These are phyloP conservation scores for Neocrepidodera transversa DNA, from an alignment of 2,888 invertebrate genomes.

Conservation along the genomic window DNA sequence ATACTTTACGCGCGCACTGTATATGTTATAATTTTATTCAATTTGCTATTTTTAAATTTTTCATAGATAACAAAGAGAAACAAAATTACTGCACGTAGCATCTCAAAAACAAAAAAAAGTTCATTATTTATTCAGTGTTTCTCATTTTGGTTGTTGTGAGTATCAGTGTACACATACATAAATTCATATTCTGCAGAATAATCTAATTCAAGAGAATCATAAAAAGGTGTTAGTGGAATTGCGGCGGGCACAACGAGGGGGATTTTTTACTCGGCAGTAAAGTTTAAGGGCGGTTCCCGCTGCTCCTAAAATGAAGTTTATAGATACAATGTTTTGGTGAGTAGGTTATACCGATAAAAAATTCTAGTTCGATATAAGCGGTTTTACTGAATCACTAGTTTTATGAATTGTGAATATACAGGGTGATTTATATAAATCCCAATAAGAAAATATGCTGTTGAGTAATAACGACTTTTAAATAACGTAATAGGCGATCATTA, in stretches of 20 bases:
- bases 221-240: slow-evolving; percentile 30
- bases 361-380: neutral
- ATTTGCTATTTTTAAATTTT: too few relatives aligned
- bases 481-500: too few relatives aligned
- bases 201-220: slow-evolving; percentile 27
- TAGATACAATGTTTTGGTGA: slow-evolving; percentile 13
- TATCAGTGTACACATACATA: slow-evolving; percentile 28
- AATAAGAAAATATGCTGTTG: too few relatives aligned
- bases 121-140: slow-evolving; percentile 26
- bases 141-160: slow-evolving; percentile 22
- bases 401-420: slow-evolving; percentile 7
- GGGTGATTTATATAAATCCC: too few relatives aligned
- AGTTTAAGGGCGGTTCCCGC: slow-evolving; percentile 15
- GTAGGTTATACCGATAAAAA: neutral
- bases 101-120: slow-evolving; percentile 14
- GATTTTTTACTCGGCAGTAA: slow-evolving; percentile 23
- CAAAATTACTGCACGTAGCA: too few relatives aligned
- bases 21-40: too few relatives aligned
- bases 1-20: too few relatives aligned
- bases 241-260: slow-evolving; percentile 10
- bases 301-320: slow-evolving; percentile 4
- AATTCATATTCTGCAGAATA: slow-evolving; percentile 29
- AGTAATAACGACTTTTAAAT: too few relatives aligned
- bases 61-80: too few relatives aligned
- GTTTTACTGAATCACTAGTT: neutral